These are phyloP conservation scores for Eustalomyia histrio DNA, from an alignment of 2,888 invertebrate species.

Conservation along the genomic window DNA sequence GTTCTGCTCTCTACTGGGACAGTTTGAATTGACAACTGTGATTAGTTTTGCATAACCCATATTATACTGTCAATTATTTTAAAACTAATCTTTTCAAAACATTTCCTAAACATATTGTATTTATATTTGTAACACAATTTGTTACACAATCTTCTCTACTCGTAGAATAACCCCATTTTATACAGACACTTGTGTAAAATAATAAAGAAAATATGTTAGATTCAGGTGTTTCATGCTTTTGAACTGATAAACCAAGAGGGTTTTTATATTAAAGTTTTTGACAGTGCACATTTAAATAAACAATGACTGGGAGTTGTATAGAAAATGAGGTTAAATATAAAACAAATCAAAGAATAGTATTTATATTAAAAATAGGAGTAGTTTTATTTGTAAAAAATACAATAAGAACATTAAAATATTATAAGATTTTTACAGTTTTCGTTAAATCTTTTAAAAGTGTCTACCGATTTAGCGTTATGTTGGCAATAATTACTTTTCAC, in stretches of 20 bases:
- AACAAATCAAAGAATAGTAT: too few species aligned
- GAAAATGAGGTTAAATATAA: not conserved
- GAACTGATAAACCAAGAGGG: not conserved
- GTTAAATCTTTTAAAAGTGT: too few species aligned
- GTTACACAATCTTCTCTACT: not conserved
- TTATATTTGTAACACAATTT: not conserved
- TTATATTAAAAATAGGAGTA: too few species aligned
- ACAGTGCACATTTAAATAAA: not conserved
- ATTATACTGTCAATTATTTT: constrained; percentile 19
- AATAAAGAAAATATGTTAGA: constrained; percentile 17
- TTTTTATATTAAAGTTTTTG: not conserved
- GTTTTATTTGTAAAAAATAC: too few species aligned
- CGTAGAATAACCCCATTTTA: not conserved
- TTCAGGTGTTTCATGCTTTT: constrained; percentile 18
- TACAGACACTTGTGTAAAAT: not conserved
- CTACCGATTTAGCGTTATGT: too few species aligned
- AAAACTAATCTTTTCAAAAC: constrained; percentile 7
- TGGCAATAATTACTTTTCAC: too few species aligned
- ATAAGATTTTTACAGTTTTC: too few species aligned
- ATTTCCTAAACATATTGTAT: not conserved
- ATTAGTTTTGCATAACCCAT: constrained; percentile 10
- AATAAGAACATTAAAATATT: too few species aligned
- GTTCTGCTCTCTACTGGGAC: not conserved
- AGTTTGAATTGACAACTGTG: constrained; percentile 7
- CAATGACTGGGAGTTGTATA: not conserved